Percentiles rank a stretch among this genome's conserved stretches.
phyloP scores from a whole-genome alignment of 2,888 invertebrate genomes.

The Cataglyphis cursor region DNA sequence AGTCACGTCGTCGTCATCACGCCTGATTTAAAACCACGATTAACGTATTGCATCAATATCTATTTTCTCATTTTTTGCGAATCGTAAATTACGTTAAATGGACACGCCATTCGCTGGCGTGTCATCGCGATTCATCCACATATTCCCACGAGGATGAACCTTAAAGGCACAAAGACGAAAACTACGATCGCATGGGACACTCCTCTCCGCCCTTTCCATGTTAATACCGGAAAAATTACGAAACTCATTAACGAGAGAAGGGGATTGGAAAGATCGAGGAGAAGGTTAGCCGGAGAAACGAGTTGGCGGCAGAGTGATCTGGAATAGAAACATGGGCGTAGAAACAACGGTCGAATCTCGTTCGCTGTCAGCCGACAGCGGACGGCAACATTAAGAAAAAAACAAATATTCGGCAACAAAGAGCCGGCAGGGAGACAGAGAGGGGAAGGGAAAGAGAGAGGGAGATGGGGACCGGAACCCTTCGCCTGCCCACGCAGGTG shows the following conservation, averaged over 20 bases:
- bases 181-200: conserved; percentile 32
- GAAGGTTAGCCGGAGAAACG: conserved; percentile 8
- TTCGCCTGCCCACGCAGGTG: conserved; percentile 76
- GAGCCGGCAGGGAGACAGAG: conserved; percentile 17
- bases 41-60: conserved; percentile 29
- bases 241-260: conserved; percentile 69
- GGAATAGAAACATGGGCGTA: conserved; percentile 57
- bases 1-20: conserved; percentile 22
- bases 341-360: conserved; percentile 54
- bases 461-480: conserved; percentile 61
- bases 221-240: conserved; percentile 72
- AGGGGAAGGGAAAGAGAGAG: not conserved
- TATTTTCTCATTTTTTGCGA: not conserved
- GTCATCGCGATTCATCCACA: conserved; percentile 27
- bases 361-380: conserved; percentile 47
- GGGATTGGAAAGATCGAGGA: conserved; percentile 13
- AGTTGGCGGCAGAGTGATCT: conserved; percentile 57
- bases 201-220: conserved; percentile 48
- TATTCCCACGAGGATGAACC: conserved; percentile 1
- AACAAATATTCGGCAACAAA: conserved; percentile 71
- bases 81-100: conserved; percentile 41
- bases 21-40: conserved; percentile 31
- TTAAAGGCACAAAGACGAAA: conserved; percentile 14
- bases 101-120: not conserved
- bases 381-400: conserved; percentile 70